Conservation (phyloP, 2,113 vertebrate species). For the Acanthochromis polyacanthus region DNA sequence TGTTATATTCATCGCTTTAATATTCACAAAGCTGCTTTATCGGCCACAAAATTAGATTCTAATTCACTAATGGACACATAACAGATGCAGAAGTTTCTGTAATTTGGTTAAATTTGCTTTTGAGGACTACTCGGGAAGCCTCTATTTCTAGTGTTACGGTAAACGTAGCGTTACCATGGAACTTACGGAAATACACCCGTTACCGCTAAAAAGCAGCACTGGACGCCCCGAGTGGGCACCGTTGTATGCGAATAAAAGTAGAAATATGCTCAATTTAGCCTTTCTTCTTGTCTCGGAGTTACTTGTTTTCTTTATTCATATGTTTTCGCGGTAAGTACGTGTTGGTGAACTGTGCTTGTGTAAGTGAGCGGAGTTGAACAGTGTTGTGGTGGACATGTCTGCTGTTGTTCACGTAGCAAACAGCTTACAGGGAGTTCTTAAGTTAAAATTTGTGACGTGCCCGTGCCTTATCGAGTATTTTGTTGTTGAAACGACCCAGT, state of each 20-base stretch:
- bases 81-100: neutral
- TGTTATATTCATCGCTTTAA: neutral
- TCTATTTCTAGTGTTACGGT: slow-evolving; percentile 39
- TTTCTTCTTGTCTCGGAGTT: neutral
- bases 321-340: slow-evolving; percentile 31
- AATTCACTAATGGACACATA: neutral
- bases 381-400: neutral
- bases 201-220: slow-evolving; percentile 22
- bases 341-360: neutral
- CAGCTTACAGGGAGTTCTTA: slow-evolving; percentile 26
- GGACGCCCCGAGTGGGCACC: neutral
- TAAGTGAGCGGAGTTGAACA: neutral
- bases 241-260: neutral
- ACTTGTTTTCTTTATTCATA: neutral
- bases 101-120: neutral
- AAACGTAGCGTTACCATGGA: slow-evolving; percentile 75
- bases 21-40: neutral
- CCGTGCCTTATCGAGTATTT: neutral
- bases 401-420: slow-evolving; percentile 16
- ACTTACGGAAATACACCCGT: slow-evolving; percentile 71
- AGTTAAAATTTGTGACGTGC: slow-evolving; percentile 5
- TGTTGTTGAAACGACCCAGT: slow-evolving; percentile 18
- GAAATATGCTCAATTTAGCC: neutral
- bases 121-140: neutral
- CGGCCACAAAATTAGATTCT: neutral